Conservation (phyloP, 2,797 vertebrate genomes). For the Trachops cirrhosus region DNA sequence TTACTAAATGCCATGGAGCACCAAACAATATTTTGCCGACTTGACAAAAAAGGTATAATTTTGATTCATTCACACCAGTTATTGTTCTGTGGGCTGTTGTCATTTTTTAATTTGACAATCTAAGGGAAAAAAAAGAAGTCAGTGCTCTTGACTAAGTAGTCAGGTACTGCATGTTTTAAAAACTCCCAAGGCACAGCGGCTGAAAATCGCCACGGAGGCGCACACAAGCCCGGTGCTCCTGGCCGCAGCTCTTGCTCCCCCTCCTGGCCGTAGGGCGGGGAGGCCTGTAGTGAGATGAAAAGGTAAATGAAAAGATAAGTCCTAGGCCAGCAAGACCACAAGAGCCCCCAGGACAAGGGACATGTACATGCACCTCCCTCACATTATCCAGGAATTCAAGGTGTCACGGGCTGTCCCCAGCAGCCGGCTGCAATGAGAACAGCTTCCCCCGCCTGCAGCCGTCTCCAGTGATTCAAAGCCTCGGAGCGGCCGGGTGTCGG, state of each 20-base stretch:
- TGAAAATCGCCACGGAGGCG: background rate
- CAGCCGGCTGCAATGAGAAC: background rate
- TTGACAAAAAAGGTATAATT: background rate
- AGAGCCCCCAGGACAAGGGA: background rate
- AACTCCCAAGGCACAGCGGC: background rate
- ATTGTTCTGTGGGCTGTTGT: background rate
- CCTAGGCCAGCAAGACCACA: background rate
- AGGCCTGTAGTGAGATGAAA: background rate
- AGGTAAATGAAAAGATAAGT: background rate
- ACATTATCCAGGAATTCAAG: background rate
- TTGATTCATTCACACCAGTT: background rate
- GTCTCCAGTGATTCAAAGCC: background rate
- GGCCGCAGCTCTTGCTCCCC: background rate
- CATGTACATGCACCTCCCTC: background rate
- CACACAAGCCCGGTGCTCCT: accelerated
- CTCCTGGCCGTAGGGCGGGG: background rate
- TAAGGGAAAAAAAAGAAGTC: background rate
- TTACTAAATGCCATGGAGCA: background rate
- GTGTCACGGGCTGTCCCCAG: background rate
- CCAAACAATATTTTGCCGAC: background rate
- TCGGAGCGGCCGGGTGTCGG: background rate
- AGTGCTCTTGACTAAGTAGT: background rate
- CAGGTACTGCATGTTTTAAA: background rate
- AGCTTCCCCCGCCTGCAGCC: background rate
- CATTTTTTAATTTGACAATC: background rate